Conservation (phyloP, 2,797 vertebrate species). For the Neoniphon sammara region DNA sequence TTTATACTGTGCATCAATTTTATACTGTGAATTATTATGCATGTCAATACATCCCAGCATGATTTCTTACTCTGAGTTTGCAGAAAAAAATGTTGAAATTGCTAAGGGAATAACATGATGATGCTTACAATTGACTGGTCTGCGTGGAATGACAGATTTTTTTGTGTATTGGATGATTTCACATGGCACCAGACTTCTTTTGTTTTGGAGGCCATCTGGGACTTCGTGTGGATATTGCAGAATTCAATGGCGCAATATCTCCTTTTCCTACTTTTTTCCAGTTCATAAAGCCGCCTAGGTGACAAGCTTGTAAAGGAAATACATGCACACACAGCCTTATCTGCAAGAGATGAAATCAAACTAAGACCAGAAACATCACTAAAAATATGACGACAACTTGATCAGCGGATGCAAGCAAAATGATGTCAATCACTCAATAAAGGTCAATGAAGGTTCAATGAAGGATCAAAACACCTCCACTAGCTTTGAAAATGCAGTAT, state of each 20-base stretch:
- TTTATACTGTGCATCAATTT: no score
- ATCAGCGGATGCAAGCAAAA: conserved; percentile 5
- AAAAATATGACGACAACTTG: conserved; percentile 26
- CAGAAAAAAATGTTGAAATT: no score
- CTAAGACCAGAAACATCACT: conserved; percentile 23
- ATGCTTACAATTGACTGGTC: not conserved
- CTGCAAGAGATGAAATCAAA: conserved; percentile 32
- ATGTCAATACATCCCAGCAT: not conserved
- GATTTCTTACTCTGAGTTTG: no score
- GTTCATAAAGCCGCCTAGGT: not conserved
- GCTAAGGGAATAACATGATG: no score
- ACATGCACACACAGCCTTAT: not conserved
- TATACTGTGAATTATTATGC: not conserved
- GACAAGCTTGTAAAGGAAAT: conserved; percentile 8
- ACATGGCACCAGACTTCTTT: not conserved
- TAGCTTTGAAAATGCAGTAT: conserved; percentile 32
- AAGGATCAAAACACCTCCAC: conserved; percentile 29
- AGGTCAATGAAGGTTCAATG: conserved; percentile 22
- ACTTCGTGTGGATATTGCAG: conserved; percentile 12
- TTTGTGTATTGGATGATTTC: not conserved
- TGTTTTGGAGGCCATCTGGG: not conserved
- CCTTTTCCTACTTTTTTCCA: not conserved
- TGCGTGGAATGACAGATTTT: not conserved
- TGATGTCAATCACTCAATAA: conserved; percentile 33
- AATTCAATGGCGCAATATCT: not conserved